phyloP scores from a whole-genome alignment of 2,888 invertebrate species.

The Cryptocheilus praepositus region DNA sequence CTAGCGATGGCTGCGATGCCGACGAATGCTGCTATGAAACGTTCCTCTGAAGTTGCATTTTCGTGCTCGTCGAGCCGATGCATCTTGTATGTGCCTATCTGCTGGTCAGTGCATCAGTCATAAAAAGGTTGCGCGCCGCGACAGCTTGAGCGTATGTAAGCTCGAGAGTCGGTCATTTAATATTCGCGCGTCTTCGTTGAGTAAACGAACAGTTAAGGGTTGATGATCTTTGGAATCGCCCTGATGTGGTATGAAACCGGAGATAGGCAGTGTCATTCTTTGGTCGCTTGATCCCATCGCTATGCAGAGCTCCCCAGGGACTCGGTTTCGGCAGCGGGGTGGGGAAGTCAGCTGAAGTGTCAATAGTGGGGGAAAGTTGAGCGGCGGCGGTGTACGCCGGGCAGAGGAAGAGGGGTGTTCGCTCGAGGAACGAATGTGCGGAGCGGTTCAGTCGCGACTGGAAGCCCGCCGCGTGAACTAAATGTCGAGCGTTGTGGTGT shows the following conservation, averaged over 20 bases:
- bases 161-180: no score
- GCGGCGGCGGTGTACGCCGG: constrained; percentile 17
- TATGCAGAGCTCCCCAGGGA: constrained; percentile 49
- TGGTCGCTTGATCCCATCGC: constrained; percentile 14
- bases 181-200: no score
- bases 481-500: constrained; percentile 15
- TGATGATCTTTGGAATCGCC: no score
- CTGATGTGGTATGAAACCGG: background rate
- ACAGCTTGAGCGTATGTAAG: no score
- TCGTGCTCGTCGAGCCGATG: no score
- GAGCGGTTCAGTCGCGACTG: constrained; percentile 62
- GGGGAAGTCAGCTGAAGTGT: constrained; percentile 52
- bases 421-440: constrained; percentile 33
- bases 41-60: no score
- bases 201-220: no score
- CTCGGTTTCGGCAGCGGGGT: constrained; percentile 41
- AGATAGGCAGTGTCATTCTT: constrained; percentile 8
- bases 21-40: no score
- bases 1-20: no score
- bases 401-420: constrained; percentile 28
- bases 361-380: constrained; percentile 2
- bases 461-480: constrained; percentile 54
- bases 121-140: no score
- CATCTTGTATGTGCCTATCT: no score
- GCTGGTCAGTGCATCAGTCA: no score